Evolutionary conservation across 2,888 invertebrate genomes (phyloP).

Genomic region (Erebia aethiops): DNA sequence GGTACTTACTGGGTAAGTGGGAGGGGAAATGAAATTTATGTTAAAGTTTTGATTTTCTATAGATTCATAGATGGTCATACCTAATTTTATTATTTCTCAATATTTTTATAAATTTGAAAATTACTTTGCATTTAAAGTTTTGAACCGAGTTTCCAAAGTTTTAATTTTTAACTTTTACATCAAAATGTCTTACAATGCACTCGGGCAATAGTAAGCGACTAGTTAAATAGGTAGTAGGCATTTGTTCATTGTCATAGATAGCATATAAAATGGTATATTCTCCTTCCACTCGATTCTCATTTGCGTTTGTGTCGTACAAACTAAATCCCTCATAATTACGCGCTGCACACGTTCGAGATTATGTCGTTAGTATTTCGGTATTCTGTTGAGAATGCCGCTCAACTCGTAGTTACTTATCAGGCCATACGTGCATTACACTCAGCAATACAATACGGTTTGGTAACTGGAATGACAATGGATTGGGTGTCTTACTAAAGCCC

Average conservation of each 20-base stretch:
- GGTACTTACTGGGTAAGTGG: no score
- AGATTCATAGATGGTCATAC: no score
- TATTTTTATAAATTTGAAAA: no score
- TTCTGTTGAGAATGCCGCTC: slow-evolving; percentile 1
- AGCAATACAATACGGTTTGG: background rate
- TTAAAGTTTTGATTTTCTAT: no score
- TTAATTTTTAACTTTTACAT: no score
- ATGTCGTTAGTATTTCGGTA: slow-evolving; percentile 10
- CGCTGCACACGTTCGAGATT: slow-evolving; percentile 23
- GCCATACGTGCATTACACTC: background rate
- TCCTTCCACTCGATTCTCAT: slow-evolving; percentile 13
- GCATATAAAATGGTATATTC: background rate
- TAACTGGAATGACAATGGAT: background rate
- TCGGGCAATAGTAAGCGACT: background rate
- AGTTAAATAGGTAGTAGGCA: background rate
- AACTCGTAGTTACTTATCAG: background rate
- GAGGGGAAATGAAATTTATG: no score
- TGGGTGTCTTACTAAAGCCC: background rate
- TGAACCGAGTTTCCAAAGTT: no score
- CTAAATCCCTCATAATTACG: slow-evolving; percentile 12
- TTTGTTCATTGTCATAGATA: background rate
- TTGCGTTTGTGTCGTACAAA: slow-evolving; percentile 13
- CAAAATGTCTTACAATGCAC: no score
- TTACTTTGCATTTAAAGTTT: no score
- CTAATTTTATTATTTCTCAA: no score